Percentiles rank a stretch among this genome's conserved stretches.
Conservation (phyloP, 2,113 vertebrate genomes). For the Tragelaphus imberbis region DNA sequence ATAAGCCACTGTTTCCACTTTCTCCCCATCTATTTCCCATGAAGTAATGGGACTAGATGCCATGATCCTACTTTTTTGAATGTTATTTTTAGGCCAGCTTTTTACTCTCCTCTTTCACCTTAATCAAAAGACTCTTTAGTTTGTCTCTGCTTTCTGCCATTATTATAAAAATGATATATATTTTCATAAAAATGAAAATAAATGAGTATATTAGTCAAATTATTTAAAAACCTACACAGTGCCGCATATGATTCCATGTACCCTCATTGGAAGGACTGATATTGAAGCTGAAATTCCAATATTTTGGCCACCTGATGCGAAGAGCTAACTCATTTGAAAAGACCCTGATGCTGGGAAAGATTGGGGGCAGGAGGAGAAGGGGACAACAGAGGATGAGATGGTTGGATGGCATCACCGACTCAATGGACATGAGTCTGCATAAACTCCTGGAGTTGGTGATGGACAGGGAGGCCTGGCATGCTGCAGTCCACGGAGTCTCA, state of each 20-base stretch:
- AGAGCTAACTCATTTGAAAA: not conserved
- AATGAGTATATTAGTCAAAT: not conserved
- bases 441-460: not conserved
- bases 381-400: not conserved
- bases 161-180: not conserved
- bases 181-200: not conserved
- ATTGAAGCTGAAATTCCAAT: not conserved
- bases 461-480: not conserved
- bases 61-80: not conserved
- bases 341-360: not conserved
- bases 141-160: not conserved
- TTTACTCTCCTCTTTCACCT: not conserved
- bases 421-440: not conserved
- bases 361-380: not conserved
- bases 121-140: not conserved
- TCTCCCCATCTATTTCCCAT: not conserved
- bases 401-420: not conserved
- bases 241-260: not conserved
- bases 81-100: not conserved
- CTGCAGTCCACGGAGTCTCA: rapidly evolving
- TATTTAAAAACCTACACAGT: not conserved
- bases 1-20: not conserved
- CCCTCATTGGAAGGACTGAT: not conserved
- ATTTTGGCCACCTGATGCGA: not conserved
- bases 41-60: not conserved